Evolutionary conservation across 2,113 vertebrate species (phyloP).

Genomic region (Crypturellus undulatus): DNA sequence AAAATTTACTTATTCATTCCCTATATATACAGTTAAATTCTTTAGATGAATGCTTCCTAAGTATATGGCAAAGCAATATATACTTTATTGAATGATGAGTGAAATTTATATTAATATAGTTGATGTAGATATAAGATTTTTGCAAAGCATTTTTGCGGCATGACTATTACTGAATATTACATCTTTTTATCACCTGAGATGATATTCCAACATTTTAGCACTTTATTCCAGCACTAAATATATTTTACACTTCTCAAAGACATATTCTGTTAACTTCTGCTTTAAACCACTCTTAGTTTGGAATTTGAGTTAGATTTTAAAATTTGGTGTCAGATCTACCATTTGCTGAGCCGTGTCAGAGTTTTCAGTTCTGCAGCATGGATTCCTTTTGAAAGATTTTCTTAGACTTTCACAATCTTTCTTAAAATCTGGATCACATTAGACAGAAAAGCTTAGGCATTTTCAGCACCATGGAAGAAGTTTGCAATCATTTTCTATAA

Average conservation of each 20-base stretch:
- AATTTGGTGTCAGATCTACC: slow-evolving; percentile 23
- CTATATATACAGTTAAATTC: slow-evolving; percentile 70
- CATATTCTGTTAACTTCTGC: slow-evolving; percentile 22
- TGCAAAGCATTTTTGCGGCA: slow-evolving; percentile 63
- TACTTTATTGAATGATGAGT: slow-evolving; percentile 74
- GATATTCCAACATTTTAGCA: slow-evolving; percentile 32
- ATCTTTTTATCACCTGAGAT: slow-evolving; percentile 69
- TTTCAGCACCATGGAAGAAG: slow-evolving; percentile 74
- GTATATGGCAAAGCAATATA: slow-evolving; percentile 73
- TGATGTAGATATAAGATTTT: slow-evolving; percentile 74
- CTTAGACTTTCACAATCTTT: slow-evolving; percentile 14
- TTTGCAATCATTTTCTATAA: slow-evolving; percentile 80
- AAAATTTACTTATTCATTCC: slow-evolving; percentile 79
- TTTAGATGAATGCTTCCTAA: slow-evolving; percentile 72
- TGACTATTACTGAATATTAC: slow-evolving; percentile 68
- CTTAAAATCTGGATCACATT: slow-evolving; percentile 53
- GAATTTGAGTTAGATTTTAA: slow-evolving; percentile 37
- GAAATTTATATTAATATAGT: slow-evolving; percentile 72
- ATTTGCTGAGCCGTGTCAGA: background rate
- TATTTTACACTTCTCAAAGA: slow-evolving; percentile 38
- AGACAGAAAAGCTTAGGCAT: slow-evolving; percentile 64
- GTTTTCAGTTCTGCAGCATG: slow-evolving; percentile 22
- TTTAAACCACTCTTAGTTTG: slow-evolving; percentile 22
- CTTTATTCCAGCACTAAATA: slow-evolving; percentile 57
- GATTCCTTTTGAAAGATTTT: slow-evolving; percentile 8